These are phyloP conservation scores for Triplophysa rosa DNA, from an alignment of 2,113 vertebrate species.

Conservation along the genomic window DNA sequence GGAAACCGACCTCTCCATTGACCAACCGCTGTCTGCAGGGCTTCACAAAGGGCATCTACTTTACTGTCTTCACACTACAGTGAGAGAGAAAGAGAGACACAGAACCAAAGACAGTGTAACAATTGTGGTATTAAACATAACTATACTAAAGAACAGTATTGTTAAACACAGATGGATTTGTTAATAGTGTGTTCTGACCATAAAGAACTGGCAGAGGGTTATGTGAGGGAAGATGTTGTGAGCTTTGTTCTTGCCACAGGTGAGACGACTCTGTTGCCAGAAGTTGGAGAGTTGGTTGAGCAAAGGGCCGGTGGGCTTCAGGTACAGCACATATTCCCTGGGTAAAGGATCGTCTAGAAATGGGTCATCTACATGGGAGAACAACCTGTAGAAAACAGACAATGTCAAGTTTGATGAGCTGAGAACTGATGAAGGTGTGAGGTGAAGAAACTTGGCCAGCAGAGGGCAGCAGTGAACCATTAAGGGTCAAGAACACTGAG, in stretches of 20 bases:
- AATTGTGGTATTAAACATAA: no score
- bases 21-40: constrained; percentile 84
- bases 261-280: constrained; percentile 94
- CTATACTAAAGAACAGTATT: background rate
- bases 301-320: constrained; percentile 91
- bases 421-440: background rate
- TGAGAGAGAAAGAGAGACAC: constrained; percentile 16
- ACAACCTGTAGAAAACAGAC: constrained; percentile 79
- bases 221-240: constrained; percentile 99
- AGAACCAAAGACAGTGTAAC: no score
- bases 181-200: constrained; percentile 76
- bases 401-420: background rate
- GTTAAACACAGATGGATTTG: background rate
- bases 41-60: constrained; percentile 86
- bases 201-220: constrained; percentile 99
- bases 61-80: constrained; percentile 91
- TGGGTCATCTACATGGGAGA: constrained; percentile 95
- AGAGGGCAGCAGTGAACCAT: constrained; percentile 49
- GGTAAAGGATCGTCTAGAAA: constrained; percentile 93
- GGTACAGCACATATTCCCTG: constrained; percentile 94
- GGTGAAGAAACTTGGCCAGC: constrained; percentile 12
- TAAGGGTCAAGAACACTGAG: background rate
- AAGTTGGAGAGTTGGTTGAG: constrained; percentile 92
- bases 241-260: constrained; percentile 97
- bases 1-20: constrained; percentile 91